Conservation (phyloP, 2,113 vertebrate genomes). For the Campylomormyrus tamandua region DNA sequence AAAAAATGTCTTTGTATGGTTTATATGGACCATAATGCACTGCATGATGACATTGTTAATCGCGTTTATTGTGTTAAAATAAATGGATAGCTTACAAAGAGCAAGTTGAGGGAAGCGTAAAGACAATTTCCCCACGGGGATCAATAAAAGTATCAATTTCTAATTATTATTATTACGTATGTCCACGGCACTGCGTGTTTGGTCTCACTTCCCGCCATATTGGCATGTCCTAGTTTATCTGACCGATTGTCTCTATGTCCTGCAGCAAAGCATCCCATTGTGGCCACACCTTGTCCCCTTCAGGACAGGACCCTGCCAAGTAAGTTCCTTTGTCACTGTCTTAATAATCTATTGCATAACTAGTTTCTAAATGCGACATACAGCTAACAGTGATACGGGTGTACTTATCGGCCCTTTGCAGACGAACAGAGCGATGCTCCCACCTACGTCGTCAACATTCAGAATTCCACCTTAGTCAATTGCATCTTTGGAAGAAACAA, state of each 20-base stretch:
- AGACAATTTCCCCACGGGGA: too few relatives aligned
- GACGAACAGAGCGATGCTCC: constrained; percentile 20
- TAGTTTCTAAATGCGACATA: constrained; percentile 24
- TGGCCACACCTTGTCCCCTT: too few relatives aligned
- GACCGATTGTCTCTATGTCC: background rate
- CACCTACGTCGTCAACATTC: constrained; percentile 53
- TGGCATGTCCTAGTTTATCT: background rate
- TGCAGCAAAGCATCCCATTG: background rate
- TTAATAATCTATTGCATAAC: background rate
- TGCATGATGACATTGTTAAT: background rate
- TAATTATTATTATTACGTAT: too few relatives aligned
- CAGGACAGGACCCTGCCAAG: background rate
- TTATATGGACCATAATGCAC: background rate
- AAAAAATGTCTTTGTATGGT: background rate
- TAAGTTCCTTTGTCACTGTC: background rate
- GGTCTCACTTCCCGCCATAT: background rate
- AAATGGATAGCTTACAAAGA: background rate
- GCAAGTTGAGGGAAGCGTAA: too few relatives aligned
- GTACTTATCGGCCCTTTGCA: constrained; percentile 27
- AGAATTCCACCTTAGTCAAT: constrained; percentile 52
- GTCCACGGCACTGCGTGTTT: background rate
- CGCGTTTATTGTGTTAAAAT: background rate
- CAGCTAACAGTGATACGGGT: constrained; percentile 7
- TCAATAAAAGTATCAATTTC: too few relatives aligned
- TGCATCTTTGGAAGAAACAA: constrained; percentile 52